Conservation (phyloP, 1,140 invertebrate genomes). For the Kradibia gibbosae region DNA sequence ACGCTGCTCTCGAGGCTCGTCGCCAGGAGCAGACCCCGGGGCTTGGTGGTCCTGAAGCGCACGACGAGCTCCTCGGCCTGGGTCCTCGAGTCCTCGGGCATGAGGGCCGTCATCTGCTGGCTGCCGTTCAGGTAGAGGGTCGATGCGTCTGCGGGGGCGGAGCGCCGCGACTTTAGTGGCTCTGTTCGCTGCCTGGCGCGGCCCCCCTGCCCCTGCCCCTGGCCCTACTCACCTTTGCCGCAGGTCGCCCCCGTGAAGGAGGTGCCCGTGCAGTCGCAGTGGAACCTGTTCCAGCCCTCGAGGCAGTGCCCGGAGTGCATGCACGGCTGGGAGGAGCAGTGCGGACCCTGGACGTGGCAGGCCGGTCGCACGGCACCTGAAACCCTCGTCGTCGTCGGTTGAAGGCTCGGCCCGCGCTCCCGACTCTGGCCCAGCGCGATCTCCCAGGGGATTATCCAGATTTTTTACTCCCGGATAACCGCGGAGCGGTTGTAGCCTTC, state of each 20-base stretch:
- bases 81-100: conserved; percentile 86
- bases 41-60: conserved; percentile 88
- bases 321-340: conserved; percentile 90
- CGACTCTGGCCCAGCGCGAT: background rate
- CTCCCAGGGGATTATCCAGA: no score
- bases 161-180: background rate
- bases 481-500: background rate
- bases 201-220: background rate
- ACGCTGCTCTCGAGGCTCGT: conserved; percentile 83
- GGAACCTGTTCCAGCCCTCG: conserved; percentile 96
- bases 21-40: conserved; percentile 81
- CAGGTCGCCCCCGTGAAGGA: conserved; percentile 93
- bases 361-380: conserved; percentile 88
- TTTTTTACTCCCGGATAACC: background rate
- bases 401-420: background rate
- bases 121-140: conserved; percentile 91
- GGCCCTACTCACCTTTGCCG: conserved; percentile 80
- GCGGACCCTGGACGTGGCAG: conserved; percentile 85
- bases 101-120: conserved; percentile 86
- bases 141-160: conserved; percentile 80
- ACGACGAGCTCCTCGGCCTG: conserved; percentile 94
- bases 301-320: conserved; percentile 91
- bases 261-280: conserved; percentile 95
- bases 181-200: background rate
- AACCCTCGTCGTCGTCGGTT: background rate